Percentiles rank a stretch among this genome's conserved stretches.
Conservation (phyloP, 2,888 invertebrate genomes). For the Acrocera orbiculus region DNA sequence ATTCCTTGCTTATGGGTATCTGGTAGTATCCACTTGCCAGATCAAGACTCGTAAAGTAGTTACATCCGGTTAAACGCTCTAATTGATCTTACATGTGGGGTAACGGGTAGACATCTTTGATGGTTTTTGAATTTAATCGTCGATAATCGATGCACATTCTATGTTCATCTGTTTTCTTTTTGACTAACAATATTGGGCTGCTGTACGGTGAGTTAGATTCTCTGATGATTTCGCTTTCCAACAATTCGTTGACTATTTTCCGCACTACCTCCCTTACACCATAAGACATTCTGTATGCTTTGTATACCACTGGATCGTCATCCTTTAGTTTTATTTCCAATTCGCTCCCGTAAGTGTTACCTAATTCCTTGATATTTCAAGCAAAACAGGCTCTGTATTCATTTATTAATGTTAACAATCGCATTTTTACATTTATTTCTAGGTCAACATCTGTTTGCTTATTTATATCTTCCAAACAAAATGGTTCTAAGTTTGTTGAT, state of each 20-base stretch:
- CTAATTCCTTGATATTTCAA: constrained; percentile 1
- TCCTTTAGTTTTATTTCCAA: constrained; percentile 15
- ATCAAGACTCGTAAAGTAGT: constrained; percentile 17
- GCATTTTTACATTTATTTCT: not conserved
- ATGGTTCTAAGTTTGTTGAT: not conserved
- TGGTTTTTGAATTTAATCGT: constrained; percentile 17
- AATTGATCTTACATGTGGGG: constrained; percentile 19
- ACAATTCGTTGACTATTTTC: constrained; percentile 10
- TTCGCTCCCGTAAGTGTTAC: not conserved
- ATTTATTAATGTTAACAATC: not conserved
- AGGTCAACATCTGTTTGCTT: not conserved
- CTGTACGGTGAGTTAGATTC: constrained; percentile 16
- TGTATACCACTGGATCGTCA: constrained; percentile 13
- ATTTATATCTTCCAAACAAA: not conserved
- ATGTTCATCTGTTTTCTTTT: constrained; percentile 14
- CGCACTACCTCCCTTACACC: not conserved
- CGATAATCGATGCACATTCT: constrained; percentile 18
- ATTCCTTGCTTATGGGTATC: constrained; percentile 16
- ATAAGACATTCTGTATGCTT: constrained; percentile 15
- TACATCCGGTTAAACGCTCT: constrained; percentile 13
- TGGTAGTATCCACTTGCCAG: constrained; percentile 15
- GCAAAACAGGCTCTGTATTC: not conserved
- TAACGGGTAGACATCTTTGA: constrained; percentile 18
- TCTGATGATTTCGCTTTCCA: constrained; percentile 12
- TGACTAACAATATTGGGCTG: constrained; percentile 11